Percentiles rank a stretch among this genome's conserved stretches.
These are phyloP conservation scores for Rhimphoctona megacephalus DNA, from an alignment of 2,888 invertebrate genomes.

Conservation along the genomic window DNA sequence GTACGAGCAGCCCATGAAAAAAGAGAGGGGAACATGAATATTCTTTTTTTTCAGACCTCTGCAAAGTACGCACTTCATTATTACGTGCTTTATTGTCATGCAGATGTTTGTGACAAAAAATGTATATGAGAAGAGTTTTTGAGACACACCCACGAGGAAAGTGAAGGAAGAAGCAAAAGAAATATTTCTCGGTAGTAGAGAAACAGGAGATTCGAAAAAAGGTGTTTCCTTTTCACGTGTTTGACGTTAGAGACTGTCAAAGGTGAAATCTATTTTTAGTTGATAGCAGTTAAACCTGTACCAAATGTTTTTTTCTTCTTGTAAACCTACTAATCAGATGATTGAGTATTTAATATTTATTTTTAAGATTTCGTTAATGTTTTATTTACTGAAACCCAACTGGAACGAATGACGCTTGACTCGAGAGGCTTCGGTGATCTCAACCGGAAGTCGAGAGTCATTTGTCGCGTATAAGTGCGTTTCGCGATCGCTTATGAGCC, in stretches of 20 bases:
- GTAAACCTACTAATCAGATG: too few relatives aligned
- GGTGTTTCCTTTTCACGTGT: slow-evolving; percentile 6
- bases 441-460: slow-evolving; percentile 61
- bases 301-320: too few relatives aligned
- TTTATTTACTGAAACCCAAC: not conserved
- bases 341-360: too few relatives aligned
- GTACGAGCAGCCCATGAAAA: not conserved
- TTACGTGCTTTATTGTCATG: slow-evolving; percentile 21
- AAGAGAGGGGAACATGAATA: not conserved
- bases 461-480: slow-evolving; percentile 77
- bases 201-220: slow-evolving; percentile 35
- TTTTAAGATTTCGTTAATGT: not conserved
- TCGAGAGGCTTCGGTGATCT: slow-evolving; percentile 17
- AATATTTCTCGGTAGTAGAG: slow-evolving; percentile 58
- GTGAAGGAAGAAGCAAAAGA: not conserved
- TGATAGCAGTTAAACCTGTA: not conserved
- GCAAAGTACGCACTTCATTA: not conserved
- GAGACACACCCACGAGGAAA: slow-evolving; percentile 51
- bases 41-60: not conserved
- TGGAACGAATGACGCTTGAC: not conserved
- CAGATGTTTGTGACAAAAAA: not conserved
- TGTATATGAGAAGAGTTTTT: slow-evolving; percentile 24
- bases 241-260: not conserved
- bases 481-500: slow-evolving; percentile 72
- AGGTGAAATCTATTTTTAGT: not conserved